Evolutionary conservation across 2,888 invertebrate species (phyloP).

Genomic region (Mesochorus sp.): DNA sequence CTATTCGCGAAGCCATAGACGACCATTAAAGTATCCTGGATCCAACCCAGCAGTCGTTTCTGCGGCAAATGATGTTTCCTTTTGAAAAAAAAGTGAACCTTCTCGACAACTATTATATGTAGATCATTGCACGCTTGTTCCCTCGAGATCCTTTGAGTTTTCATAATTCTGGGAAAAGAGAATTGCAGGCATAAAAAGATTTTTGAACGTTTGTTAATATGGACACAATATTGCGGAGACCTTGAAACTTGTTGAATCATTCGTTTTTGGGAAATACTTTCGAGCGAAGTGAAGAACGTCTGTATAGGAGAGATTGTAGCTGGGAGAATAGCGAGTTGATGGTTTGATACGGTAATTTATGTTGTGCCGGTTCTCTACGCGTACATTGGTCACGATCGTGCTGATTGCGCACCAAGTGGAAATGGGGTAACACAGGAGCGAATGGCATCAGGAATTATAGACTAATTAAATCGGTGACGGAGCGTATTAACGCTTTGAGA

Average conservation of each 20-base stretch:
- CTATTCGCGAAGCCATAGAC: slow-evolving; percentile 72
- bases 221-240: too few species aligned
- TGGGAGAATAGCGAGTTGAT: slow-evolving; percentile 8
- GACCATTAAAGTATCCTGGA: slow-evolving; percentile 76
- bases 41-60: slow-evolving; percentile 72
- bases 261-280: too few species aligned
- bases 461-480: slow-evolving; percentile 76
- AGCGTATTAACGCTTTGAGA: slow-evolving; percentile 73
- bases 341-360: slow-evolving; percentile 40
- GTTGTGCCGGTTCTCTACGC: slow-evolving; percentile 7
- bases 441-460: slow-evolving; percentile 69
- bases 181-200: too few species aligned
- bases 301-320: neutral
- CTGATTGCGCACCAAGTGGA: neutral
- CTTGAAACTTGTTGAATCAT: too few species aligned
- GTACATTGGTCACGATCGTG: slow-evolving; percentile 14
- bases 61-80: slow-evolving; percentile 76
- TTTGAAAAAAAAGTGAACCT: too few species aligned
- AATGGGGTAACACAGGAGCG: neutral
- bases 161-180: too few species aligned
- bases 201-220: too few species aligned
- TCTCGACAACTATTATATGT: too few species aligned
- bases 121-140: too few species aligned
- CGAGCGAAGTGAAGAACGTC: too few species aligned
- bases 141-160: too few species aligned